A percentile compares a stretch with the other conserved stretches of the same genome.
phyloP scores from a whole-genome alignment of 1,140 invertebrate species.

The Colletes latitarsis region DNA sequence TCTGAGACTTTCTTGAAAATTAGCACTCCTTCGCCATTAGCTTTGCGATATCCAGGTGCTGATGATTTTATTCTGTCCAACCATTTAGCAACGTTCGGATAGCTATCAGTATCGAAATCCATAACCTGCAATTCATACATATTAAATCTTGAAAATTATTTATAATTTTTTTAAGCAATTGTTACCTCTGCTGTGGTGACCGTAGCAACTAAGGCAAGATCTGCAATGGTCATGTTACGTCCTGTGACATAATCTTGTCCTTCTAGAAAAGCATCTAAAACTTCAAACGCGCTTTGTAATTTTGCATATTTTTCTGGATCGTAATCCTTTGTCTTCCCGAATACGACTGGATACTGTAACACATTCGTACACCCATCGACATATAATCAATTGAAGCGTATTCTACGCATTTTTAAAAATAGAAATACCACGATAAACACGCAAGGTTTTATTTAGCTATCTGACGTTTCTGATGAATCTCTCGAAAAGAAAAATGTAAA shows the following conservation, averaged over 20 bases:
- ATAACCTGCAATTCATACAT: slow-evolving; percentile 82
- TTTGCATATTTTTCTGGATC: slow-evolving; percentile 62
- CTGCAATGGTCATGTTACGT: slow-evolving; percentile 81
- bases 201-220: slow-evolving; percentile 70
- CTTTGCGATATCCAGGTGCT: slow-evolving; percentile 87
- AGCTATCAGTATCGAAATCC: slow-evolving; percentile 85
- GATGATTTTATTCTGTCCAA: slow-evolving; percentile 85
- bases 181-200: slow-evolving; percentile 76
- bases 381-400: too few relatives aligned
- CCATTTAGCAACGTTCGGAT: slow-evolving; percentile 87
- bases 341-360: slow-evolving; percentile 73
- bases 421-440: too few relatives aligned
- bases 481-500: background rate
- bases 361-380: background rate
- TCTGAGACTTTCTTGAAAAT: slow-evolving; percentile 54
- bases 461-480: background rate
- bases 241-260: slow-evolving; percentile 74
- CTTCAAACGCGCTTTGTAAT: slow-evolving; percentile 65
- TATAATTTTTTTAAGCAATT: background rate
- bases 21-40: slow-evolving; percentile 83
- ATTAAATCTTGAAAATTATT: background rate
- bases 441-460: too few relatives aligned
- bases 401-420: too few relatives aligned
- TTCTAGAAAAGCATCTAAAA: slow-evolving; percentile 74
- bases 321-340: slow-evolving; percentile 50